Conservation (phyloP, 2,888 invertebrate genomes). For the Napeogenes inachia region DNA sequence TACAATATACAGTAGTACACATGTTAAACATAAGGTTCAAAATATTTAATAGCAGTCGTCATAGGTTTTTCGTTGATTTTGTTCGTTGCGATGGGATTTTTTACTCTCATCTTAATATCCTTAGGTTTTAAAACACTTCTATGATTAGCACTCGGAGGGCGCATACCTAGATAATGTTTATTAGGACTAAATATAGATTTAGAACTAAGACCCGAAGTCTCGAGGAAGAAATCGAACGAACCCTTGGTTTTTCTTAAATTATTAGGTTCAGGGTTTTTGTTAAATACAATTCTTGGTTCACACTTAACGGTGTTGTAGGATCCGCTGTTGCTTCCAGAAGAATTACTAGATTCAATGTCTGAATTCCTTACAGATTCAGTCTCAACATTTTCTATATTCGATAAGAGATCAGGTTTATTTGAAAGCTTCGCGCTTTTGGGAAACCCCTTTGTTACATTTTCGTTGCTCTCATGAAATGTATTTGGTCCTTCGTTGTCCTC, state of each 20-base stretch:
- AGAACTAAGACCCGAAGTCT: slow-evolving; percentile 87
- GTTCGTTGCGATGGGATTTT: slow-evolving; percentile 79
- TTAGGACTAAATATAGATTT: slow-evolving; percentile 83
- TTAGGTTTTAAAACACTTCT: slow-evolving; percentile 86
- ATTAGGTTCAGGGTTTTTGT: slow-evolving; percentile 46
- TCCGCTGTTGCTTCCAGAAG: slow-evolving; percentile 73
- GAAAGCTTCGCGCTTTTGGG: slow-evolving; percentile 70
- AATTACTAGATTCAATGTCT: slow-evolving; percentile 81
- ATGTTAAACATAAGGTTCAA: slow-evolving; percentile 71
- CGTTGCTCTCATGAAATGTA: slow-evolving; percentile 55
- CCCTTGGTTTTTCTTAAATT: slow-evolving; percentile 63
- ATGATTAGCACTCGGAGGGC: slow-evolving; percentile 84
- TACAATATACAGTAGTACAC: slow-evolving; percentile 17
- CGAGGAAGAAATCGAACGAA: slow-evolving; percentile 85
- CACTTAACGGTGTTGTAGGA: slow-evolving; percentile 70
- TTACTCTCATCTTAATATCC: slow-evolving; percentile 85
- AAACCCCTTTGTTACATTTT: slow-evolving; percentile 47
- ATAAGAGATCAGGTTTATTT: slow-evolving; percentile 74
- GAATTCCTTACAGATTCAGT: slow-evolving; percentile 81
- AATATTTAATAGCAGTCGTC: slow-evolving; percentile 77
- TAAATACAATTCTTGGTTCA: slow-evolving; percentile 61
- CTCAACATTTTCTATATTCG: slow-evolving; percentile 76
- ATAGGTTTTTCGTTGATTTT: slow-evolving; percentile 76
- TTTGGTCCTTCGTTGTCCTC: slow-evolving; percentile 50
- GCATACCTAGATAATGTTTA: slow-evolving; percentile 55